Conservation (phyloP, 2,888 invertebrate species). For the Oscheius sp. region DNA sequence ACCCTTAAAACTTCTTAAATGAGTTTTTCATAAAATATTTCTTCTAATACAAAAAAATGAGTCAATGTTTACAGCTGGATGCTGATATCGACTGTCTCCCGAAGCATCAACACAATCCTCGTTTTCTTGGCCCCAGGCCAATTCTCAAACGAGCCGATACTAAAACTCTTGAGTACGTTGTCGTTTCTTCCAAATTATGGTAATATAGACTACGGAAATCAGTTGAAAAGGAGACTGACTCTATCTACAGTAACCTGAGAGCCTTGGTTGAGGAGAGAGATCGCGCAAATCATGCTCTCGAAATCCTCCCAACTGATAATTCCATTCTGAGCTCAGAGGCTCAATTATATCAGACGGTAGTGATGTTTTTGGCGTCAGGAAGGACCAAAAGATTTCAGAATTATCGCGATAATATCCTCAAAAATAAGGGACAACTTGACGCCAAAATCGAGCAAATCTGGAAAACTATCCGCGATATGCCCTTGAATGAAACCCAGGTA, state of each 20-base stretch:
- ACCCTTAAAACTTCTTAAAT: too few species aligned
- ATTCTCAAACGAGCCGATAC: slow-evolving; percentile 11
- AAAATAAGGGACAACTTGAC: slow-evolving; percentile 46
- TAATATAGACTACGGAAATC: slow-evolving; percentile 35
- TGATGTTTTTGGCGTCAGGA: neutral
- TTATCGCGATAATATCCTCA: slow-evolving; percentile 40
- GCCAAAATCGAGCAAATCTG: slow-evolving; percentile 42
- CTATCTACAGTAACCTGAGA: slow-evolving; percentile 39
- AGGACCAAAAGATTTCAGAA: slow-evolving; percentile 31
- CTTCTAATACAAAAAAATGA: neutral
- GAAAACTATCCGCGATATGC: slow-evolving; percentile 17
- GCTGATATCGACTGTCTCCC: slow-evolving; percentile 4
- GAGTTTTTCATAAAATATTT: neutral
- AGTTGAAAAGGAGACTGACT: slow-evolving; percentile 33
- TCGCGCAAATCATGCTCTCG: slow-evolving; percentile 36
- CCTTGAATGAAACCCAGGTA: slow-evolving; percentile 1
- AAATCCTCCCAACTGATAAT: slow-evolving; percentile 30
- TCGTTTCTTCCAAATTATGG: neutral
- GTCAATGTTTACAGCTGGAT: neutral
- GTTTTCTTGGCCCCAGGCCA: slow-evolving; percentile 1
- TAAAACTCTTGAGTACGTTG: neutral
- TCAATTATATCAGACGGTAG: slow-evolving; percentile 35
- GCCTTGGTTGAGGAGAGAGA: slow-evolving; percentile 44
- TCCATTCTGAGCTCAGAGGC: slow-evolving; percentile 37
- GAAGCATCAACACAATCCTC: neutral